Base-by-base conservation (phyloP, 2,888 invertebrate genomes). In the Mythimna ferrago region DNA sequence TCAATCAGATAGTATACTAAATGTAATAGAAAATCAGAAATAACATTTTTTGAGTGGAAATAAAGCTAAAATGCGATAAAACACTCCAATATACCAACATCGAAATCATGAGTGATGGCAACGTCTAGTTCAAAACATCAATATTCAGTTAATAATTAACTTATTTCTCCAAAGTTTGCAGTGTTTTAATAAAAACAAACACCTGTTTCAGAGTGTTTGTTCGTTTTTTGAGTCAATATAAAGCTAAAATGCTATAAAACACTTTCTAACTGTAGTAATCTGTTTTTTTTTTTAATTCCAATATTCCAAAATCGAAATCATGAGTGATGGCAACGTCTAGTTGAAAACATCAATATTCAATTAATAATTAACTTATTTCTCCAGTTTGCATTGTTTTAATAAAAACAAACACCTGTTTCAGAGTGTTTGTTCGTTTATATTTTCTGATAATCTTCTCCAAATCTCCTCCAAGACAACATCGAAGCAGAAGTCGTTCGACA, bases 391-490 rank as follows among this genome's bases (percentile, higher is more conserved):
- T 14, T 32, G 9, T 35, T 35, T 14, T 19, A 26, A 48, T 16
- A 26, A n/a, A 60, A 14, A 32, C 73, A 21, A 48, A 41, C 62
- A 35, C 51, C n/a, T 10, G 16, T 32, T 48, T 21, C 26, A 48
- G 9, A 2, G 11, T n/a, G 62, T 54, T 16, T 19, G 48, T 48
- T 6, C 1, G 9, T 48, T 35, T 65, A n/a, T 14, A 35, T 35
- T 44, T 73, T 35, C 32, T 63, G 75, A 35, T 1, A 16, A 48
- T 57, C 21, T 76, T 57, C 56, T 41, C 7, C 5, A 66, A 57
- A 44, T 57, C 11, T 56, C 44, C 14, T 38, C 5, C 26, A 65
- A 76, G 32, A 41, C 2, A 38, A 48, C 5, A 51, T 67, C 16
- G 41, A 66, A 14, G 14, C 7, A 10, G 19, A 54, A 14, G 14